phyloP scores from a whole-genome alignment of 92 coral and sea anemone genomes.

The Umimayanthus kanabou region DNA sequence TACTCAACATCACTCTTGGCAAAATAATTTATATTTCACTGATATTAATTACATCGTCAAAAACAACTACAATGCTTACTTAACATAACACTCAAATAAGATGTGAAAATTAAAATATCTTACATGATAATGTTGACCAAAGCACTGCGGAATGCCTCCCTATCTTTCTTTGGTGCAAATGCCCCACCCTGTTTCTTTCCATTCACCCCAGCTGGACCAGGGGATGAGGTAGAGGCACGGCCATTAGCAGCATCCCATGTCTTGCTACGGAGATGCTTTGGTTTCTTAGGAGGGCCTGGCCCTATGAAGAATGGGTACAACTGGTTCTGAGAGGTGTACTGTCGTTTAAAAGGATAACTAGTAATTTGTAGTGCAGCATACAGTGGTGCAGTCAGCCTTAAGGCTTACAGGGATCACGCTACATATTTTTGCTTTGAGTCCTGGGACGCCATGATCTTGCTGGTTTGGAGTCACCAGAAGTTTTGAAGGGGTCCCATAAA shows the following conservation, averaged over 20 bases:
- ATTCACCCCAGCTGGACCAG: conserved; percentile 64
- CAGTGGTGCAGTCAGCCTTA: too few species aligned
- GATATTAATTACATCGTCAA: too few species aligned
- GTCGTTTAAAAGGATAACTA: neutral
- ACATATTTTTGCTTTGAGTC: too few species aligned
- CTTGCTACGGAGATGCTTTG: conserved; percentile 87
- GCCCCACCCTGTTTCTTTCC: conserved; percentile 69
- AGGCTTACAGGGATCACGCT: too few species aligned
- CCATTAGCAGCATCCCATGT: conserved; percentile 93
- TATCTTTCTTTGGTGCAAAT: conserved; percentile 90
- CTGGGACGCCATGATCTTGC: too few species aligned
- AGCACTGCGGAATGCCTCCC: conserved; percentile 97
- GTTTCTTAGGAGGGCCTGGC: conserved; percentile 58
- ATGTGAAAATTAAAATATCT: conserved; percentile 2
- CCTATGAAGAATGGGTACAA: neutral
- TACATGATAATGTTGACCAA: conserved; percentile 95
- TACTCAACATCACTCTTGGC: too few species aligned
- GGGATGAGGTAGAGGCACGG: conserved; percentile 61
- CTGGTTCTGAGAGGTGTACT: neutral
- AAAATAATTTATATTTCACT: too few species aligned
- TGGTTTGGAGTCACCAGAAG: too few species aligned
- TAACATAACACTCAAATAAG: too few species aligned
- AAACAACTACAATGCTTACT: too few species aligned
- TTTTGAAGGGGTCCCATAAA: too few species aligned
- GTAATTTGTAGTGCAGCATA: too few species aligned